These are phyloP conservation scores for Phylloscopus trochiloides DNA, from an alignment of 2,113 vertebrate genomes.

Conservation along the genomic window DNA sequence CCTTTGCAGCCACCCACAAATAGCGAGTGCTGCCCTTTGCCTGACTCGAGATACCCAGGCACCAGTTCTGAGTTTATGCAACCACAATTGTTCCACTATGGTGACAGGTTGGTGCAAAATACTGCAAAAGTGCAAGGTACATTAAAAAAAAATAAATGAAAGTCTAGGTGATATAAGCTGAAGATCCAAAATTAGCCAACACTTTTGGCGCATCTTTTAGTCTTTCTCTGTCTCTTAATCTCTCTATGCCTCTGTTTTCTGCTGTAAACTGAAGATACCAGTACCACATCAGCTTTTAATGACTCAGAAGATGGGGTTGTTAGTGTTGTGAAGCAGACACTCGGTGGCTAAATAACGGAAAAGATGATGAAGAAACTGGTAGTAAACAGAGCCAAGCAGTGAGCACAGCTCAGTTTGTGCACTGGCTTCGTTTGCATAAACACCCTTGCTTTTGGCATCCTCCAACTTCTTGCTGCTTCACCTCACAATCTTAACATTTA, in stretches of 20 bases:
- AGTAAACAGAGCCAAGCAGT: conserved; percentile 4
- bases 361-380: conserved; percentile 25
- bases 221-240: not conserved
- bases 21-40: not conserved
- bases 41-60: not conserved
- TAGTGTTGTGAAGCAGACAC: not conserved
- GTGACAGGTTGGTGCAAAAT: not conserved
- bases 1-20: not conserved
- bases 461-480: not conserved
- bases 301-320: not conserved
- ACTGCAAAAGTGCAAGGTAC: not conserved
- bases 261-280: not conserved
- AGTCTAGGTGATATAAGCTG: not conserved
- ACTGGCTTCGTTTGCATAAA: not conserved
- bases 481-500: not conserved
- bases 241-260: not conserved
- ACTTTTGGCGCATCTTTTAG: not conserved
- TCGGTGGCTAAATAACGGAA: not conserved
- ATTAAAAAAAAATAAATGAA: not conserved
- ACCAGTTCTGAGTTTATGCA: not conserved
- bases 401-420: not conserved
- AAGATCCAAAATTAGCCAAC: not conserved
- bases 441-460: not conserved
- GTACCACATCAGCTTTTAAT: not conserved
- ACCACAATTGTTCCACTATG: not conserved